Evolutionary conservation across 2,797 vertebrate genomes (phyloP).

Genomic region (Setipinna tenuifilis): DNA sequence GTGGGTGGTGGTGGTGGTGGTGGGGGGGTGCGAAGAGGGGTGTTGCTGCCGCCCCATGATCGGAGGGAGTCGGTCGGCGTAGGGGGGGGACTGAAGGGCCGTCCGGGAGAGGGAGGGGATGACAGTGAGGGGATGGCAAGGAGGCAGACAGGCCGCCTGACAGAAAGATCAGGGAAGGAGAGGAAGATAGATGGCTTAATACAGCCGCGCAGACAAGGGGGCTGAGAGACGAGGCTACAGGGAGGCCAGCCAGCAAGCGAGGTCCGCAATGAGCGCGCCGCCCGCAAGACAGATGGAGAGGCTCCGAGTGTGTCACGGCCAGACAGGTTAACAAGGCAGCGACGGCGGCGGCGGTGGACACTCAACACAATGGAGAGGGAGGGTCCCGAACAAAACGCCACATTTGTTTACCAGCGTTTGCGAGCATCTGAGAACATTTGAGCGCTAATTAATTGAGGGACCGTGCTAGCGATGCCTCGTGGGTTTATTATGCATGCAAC

Average conservation of each 20-base stretch:
- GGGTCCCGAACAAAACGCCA: conserved; percentile 41
- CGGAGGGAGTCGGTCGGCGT: too few species aligned
- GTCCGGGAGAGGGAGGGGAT: background rate
- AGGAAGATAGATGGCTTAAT: conserved; percentile 80
- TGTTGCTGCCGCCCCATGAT: too few species aligned
- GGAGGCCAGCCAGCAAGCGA: conserved; percentile 62
- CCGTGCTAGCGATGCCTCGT: conserved; percentile 43
- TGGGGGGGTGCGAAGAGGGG: too few species aligned
- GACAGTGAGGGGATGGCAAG: conserved; percentile 32
- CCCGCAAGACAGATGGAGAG: conserved; percentile 70
- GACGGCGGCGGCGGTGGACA: background rate
- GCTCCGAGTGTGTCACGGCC: conserved; percentile 61
- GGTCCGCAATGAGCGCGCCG: conserved; percentile 69
- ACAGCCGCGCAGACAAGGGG: conserved; percentile 74
- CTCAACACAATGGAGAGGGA: conserved; percentile 40
- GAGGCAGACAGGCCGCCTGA: conserved; percentile 69
- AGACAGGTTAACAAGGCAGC: conserved; percentile 72
- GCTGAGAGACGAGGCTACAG: conserved; percentile 69
- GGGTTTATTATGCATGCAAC: conserved; percentile 44
- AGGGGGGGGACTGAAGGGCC: too few species aligned
- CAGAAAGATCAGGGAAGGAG: conserved; percentile 68
- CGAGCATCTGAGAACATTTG: conserved; percentile 38
- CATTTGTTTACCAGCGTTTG: conserved; percentile 47
- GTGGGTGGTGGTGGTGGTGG: too few species aligned
- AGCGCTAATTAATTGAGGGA: conserved; percentile 55